Evolutionary conservation across 92 coral and sea anemone genomes (phyloP).

Genomic region (Phenganax marumi): DNA sequence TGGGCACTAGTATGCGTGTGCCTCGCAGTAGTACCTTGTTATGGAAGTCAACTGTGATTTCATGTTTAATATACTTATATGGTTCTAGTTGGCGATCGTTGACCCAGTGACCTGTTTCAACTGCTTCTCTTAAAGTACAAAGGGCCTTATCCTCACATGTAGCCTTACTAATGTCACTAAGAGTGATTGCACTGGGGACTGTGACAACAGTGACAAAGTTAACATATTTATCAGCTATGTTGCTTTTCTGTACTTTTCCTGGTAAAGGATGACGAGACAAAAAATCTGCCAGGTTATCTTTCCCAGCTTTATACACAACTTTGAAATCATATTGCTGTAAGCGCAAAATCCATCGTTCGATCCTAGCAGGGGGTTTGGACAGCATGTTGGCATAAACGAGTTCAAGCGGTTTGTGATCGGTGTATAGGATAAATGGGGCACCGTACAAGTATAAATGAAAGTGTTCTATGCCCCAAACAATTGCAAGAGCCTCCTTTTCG

Average conservation of each 20-base stretch:
- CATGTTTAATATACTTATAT: not conserved
- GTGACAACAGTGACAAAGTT: not conserved
- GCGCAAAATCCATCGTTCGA: constrained; percentile 25
- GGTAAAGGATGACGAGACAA: constrained; percentile 40
- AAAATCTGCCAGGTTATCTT: constrained; percentile 40
- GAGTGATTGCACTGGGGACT: not conserved
- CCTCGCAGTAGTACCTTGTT: constrained; percentile 26
- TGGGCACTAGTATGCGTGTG: constrained; percentile 17
- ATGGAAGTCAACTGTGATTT: constrained; percentile 10
- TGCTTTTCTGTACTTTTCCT: not conserved
- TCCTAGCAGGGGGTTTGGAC: constrained; percentile 40
- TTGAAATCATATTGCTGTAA: constrained; percentile 30
- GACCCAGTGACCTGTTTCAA: not conserved
- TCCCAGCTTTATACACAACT: constrained; percentile 23
- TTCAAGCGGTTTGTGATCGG: constrained; percentile 54
- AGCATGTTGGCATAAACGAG: constrained; percentile 32
- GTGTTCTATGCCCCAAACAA: too few relatives aligned
- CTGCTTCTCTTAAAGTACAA: not conserved
- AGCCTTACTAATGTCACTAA: not conserved
- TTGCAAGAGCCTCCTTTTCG: constrained; percentile 48
- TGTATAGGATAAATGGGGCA: constrained; percentile 33
- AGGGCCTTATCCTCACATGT: not conserved
- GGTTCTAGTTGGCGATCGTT: not conserved
- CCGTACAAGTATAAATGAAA: constrained; percentile 54
- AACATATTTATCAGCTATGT: constrained; percentile 1